phyloP scores from a whole-genome alignment of 2,797 vertebrate species.

The Forpus xanthops region DNA sequence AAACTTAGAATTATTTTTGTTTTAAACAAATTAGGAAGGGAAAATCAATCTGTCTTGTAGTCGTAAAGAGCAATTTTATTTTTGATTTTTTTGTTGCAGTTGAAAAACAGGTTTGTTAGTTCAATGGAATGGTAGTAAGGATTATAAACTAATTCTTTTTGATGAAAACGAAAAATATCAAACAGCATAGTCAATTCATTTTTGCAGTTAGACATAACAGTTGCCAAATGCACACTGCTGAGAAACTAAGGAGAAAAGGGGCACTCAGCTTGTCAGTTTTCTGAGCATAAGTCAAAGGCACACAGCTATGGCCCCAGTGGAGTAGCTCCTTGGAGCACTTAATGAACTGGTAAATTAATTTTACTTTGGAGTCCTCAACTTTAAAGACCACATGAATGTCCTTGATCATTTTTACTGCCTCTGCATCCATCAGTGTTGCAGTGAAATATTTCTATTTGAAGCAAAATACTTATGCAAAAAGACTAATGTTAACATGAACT shows the following conservation, averaged over 20 bases:
- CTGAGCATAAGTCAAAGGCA: not conserved
- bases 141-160: constrained; percentile 41
- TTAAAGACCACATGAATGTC: not conserved
- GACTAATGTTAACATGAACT: not conserved
- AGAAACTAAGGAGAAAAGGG: not conserved
- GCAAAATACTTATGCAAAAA: not conserved
- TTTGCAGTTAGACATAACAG: not conserved
- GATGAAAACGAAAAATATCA: constrained; percentile 18
- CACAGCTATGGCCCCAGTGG: not conserved
- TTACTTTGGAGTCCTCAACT: not conserved
- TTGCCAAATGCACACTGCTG: not conserved
- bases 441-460: not conserved
- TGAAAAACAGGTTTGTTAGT: not conserved
- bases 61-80: not conserved
- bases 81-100: not conserved
- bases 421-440: not conserved
- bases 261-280: not conserved
- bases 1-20: not conserved
- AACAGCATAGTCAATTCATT: not conserved
- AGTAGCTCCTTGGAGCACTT: not conserved
- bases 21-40: not conserved
- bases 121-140: not conserved
- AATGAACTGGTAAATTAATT: constrained; percentile 15
- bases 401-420: not conserved
- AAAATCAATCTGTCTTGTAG: not conserved